Base-by-base conservation (phyloP, 2,888 invertebrate genomes). In the Gryllus longicercus region DNA sequence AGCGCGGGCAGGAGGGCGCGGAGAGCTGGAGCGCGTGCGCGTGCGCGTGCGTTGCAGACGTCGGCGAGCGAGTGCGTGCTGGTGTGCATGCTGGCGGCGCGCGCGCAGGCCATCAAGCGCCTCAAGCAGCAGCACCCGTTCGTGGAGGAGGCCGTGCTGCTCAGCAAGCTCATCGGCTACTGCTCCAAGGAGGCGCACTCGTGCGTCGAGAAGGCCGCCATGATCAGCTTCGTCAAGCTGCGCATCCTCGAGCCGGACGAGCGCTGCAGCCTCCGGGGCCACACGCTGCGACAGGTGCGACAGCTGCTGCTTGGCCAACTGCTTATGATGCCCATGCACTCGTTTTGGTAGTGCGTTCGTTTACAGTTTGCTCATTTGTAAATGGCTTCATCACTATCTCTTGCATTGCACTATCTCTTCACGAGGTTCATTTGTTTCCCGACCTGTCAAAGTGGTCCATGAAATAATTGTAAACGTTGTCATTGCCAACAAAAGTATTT, bases 41-140 rank as follows among this genome's bases (percentile, higher is more conserved):
- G 38, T 5, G 38, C n/a, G 21, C 21, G 21, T 21, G 63, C 4
- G 63, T 84, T 87, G 51, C 86, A 98, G 96, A 96, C 97, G 11
- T 97, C 97, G 1, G 98, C 98, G 11, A 98, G 97, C 85, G 98
- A 98, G 87, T 97, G 97, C 86, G 92, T 98, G 79, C 89, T 98
- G 82, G 97, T 98, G 14, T 93, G 94, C 75, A 94, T 98, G 93
- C 86, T 98, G 83, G 97, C 97, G 0, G 98, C 98, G 1, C 90
- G 98, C 84, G 96, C 96, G 21, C 95, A 95, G 86, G 95, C 95
- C 49, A 91, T 97, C 83, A 95, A 95, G 85, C 89, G 93, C 78
- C 89, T 97, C 50, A 97, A 97, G 87, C 92, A 94, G 83, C 93
- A 93, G 84, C 93, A 95, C 86, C 94, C 96, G 0, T 93, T 93